Evolutionary conservation across 2,797 vertebrate species (phyloP).

Genomic region (Rhinogobio ventralis): DNA sequence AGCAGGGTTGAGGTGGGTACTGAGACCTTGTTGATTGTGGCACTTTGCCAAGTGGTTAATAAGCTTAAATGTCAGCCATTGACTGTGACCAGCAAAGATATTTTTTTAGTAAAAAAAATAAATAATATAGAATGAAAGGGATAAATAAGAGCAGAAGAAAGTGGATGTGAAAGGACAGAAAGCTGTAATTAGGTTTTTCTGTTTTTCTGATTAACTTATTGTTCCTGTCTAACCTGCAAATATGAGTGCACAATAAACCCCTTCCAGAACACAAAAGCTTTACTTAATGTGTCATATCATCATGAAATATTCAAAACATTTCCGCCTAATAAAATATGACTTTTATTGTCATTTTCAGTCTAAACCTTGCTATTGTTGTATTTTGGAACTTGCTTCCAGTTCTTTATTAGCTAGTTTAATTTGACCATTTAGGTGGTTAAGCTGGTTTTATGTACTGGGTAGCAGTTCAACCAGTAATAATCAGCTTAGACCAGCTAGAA

Average conservation of each 20-base stretch:
- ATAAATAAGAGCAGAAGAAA: neutral
- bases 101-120: constrained; percentile 57
- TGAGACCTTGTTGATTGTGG: constrained; percentile 49
- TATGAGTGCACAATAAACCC: neutral
- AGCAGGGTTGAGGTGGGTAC: constrained; percentile 45
- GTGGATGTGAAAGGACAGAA: constrained; percentile 30
- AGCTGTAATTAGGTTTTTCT: neutral
- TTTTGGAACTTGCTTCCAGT: neutral
- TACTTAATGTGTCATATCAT: constrained; percentile 9
- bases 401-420: neutral
- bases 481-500: neutral
- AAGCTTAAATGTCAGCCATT: constrained; percentile 62
- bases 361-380: neutral
- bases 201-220: constrained; percentile 16
- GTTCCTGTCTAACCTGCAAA: neutral
- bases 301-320: constrained; percentile 18
- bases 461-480: neutral
- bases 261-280: constrained; percentile 2
- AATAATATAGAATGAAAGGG: constrained; percentile 1
- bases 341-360: neutral
- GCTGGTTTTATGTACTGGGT: neutral
- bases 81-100: constrained; percentile 46
- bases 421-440: neutral
- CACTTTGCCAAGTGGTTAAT: constrained; percentile 65
- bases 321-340: neutral